Evolutionary conservation across 2,113 vertebrate species (phyloP), one percentile per base, ranked within the genome.

Genomic region (Salvelinus fontinalis): DNA sequence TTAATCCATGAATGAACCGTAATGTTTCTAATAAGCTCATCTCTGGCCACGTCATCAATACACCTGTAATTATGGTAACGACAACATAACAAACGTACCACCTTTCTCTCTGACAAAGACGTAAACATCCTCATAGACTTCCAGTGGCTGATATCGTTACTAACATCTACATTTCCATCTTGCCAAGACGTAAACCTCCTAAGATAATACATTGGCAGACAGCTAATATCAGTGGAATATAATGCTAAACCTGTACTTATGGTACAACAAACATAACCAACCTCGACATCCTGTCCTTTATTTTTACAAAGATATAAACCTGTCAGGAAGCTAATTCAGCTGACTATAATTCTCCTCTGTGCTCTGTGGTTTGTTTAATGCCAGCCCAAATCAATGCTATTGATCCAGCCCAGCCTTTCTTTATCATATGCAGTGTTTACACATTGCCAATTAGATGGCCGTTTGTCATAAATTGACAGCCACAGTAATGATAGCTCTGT

Each of bases 341-440:
- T 4, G 34, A 68, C 34, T 62, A 48, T 69, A 78, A 71, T 51
- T 67, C 69, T 27, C 78, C 74, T 54, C 74, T 83, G 31, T 48
- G 59, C 74, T 84, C 62, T 48, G 59, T 48, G 71, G 78, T 75
- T 86, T 84, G 74, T 84, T 82, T 86, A 88, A 88, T 86, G 84
- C 75, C 73, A 54, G 67, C 6, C 74, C 57, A 77, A 79, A 75
- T 86, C 86, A 79, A 88, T 88, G 68, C 48, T 83, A 88, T 86
- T 65, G 86, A 88, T 86, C 70, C 14, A 13, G 62, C 77, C 79
- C 62, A 72, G 39, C 51, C 65, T 80, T 78, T 74, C 76, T 84
- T 85, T 74, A 85, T 83, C 78, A 83, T 79, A 83, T 71, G 77
- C 78, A 27, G 74, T 84, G 86, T 84, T 88, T 86, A 83, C 84